Conservation (phyloP, 2,888 invertebrate genomes). For the Tenthredo scrophulariae region DNA sequence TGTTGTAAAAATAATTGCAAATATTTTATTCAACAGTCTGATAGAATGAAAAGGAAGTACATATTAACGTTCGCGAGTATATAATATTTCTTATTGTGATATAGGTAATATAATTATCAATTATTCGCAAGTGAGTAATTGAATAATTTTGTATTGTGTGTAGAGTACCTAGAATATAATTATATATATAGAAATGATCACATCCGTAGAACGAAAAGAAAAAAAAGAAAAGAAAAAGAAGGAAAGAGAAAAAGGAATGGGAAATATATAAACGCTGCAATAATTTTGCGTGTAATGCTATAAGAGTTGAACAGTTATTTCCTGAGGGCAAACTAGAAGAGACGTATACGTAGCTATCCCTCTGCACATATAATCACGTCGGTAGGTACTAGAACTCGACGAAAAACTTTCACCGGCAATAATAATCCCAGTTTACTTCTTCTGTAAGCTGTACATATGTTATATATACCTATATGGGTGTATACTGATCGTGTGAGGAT, state of each 20-base stretch:
- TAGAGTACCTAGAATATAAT: not conserved
- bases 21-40: not conserved
- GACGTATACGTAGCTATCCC: not conserved
- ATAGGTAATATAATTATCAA: constrained; percentile 2
- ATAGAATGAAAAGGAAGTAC: not conserved
- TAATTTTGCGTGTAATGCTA: constrained; percentile 11
- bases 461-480: not conserved
- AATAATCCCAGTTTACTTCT: not conserved
- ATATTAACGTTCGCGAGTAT: not conserved
- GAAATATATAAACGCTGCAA: not conserved
- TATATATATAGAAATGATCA: not conserved
- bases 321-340: constrained; percentile 26
- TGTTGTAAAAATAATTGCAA: not conserved
- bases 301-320: constrained; percentile 29
- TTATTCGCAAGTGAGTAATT: not conserved
- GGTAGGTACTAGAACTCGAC: constrained; percentile 15
- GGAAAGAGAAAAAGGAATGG: not conserved
- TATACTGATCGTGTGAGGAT: constrained; percentile 12
- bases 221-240: not conserved
- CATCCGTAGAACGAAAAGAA: not conserved
- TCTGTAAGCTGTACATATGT: not conserved
- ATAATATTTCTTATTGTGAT: not conserved
- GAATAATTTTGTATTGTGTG: too few relatives aligned
- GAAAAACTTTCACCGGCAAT: constrained; percentile 41
- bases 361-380: not conserved